Evolutionary conservation across 2,888 invertebrate species (phyloP).

Genomic region (Cantharis lateralis): DNA sequence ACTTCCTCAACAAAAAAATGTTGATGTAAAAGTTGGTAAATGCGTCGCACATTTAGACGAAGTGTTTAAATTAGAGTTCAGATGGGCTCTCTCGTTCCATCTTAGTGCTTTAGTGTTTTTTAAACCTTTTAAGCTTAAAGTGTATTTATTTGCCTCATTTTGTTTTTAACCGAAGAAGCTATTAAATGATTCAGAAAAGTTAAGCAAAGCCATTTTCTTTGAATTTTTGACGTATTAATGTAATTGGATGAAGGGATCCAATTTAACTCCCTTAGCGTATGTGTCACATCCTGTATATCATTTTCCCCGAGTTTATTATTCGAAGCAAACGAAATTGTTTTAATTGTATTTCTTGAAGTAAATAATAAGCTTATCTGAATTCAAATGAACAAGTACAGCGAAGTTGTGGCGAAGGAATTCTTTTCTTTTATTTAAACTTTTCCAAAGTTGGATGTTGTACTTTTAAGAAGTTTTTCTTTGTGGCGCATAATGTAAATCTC

Average conservation of each 20-base stretch:
- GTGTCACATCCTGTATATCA: neutral
- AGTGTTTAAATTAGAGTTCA: neutral
- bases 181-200: neutral
- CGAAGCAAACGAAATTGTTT: neutral
- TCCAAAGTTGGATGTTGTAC: slow-evolving; percentile 14
- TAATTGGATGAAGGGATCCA: neutral
- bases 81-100: neutral
- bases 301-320: neutral
- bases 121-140: neutral
- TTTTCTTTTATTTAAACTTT: neutral
- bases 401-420: neutral
- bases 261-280: neutral
- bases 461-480: slow-evolving; percentile 20
- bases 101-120: neutral
- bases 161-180: neutral
- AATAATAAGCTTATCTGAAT: slow-evolving; percentile 11
- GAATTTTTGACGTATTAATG: neutral
- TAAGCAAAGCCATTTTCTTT: neutral
- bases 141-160: neutral
- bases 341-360: slow-evolving; percentile 7
- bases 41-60: neutral
- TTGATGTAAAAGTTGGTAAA: neutral
- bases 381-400: neutral
- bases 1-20: neutral
- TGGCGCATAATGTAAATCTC: slow-evolving; percentile 19